phyloP scores from a whole-genome alignment of 2,888 invertebrate genomes.

The Alviniconcha strummeri region DNA sequence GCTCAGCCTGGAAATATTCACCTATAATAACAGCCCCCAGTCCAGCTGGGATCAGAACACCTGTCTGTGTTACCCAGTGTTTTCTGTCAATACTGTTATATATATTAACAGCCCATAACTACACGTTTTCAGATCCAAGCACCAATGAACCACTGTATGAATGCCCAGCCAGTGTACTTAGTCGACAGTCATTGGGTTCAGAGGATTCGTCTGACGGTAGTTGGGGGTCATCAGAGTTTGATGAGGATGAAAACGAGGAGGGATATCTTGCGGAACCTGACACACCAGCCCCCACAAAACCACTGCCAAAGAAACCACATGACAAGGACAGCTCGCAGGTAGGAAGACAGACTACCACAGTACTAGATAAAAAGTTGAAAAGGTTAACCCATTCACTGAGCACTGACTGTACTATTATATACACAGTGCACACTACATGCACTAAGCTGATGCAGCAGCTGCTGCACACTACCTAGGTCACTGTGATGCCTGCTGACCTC shows the following conservation, averaged over 20 bases:
- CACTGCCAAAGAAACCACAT: conserved; percentile 36
- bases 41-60: too few relatives aligned
- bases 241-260: conserved; percentile 35
- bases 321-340: conserved; percentile 25
- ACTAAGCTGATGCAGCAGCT: too few relatives aligned
- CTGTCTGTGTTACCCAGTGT: too few relatives aligned
- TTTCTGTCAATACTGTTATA: too few relatives aligned
- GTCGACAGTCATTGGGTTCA: not conserved
- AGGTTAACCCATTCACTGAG: too few relatives aligned
- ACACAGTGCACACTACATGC: too few relatives aligned
- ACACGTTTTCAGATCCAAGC: not conserved
- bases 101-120: not conserved
- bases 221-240: conserved; percentile 43
- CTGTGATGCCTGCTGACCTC: too few relatives aligned
- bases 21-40: too few relatives aligned
- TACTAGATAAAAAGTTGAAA: too few relatives aligned
- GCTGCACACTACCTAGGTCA: too few relatives aligned
- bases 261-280: conserved; percentile 26
- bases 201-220: conserved; percentile 29
- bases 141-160: conserved; percentile 31
- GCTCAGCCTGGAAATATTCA: too few relatives aligned
- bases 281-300: conserved; percentile 33
- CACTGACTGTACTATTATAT: too few relatives aligned
- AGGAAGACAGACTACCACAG: not conserved
- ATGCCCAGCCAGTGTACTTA: not conserved